phyloP scores from a whole-genome alignment of 2,797 vertebrate genomes.

The Melanotaenia nigrans region DNA sequence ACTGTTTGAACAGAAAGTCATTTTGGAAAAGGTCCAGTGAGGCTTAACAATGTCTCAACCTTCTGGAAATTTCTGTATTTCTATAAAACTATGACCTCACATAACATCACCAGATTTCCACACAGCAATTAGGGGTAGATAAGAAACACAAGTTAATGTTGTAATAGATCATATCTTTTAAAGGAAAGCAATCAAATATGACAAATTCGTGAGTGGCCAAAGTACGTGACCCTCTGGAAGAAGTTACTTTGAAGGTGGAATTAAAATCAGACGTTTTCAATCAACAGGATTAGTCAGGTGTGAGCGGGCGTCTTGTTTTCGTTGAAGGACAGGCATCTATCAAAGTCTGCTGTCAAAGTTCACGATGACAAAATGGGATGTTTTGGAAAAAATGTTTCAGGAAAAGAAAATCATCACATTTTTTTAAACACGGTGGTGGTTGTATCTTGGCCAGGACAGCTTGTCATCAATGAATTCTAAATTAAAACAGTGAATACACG shows the following conservation, averaged over 20 bases:
- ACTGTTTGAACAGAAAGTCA: constrained; percentile 36
- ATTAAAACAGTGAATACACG: no score
- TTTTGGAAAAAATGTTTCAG: neutral
- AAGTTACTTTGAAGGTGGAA: neutral
- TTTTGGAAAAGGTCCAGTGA: neutral
- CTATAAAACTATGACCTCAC: neutral
- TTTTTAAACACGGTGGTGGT: neutral
- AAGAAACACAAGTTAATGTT: neutral
- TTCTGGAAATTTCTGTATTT: neutral
- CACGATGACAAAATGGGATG: neutral
- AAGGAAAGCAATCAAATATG: neutral
- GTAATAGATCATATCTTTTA: neutral
- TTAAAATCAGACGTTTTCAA: neutral
- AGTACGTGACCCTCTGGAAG: neutral
- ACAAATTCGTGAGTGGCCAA: neutral
- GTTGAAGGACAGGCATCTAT: neutral
- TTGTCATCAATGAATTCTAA: no score
- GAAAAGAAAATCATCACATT: neutral
- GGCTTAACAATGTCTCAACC: neutral
- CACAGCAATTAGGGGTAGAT: neutral
- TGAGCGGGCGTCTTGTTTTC: neutral
- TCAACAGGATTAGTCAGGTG: neutral
- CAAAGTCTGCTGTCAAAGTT: neutral
- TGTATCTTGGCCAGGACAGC: no score
- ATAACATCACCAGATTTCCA: neutral